Evolutionary conservation across 2,797 vertebrate genomes (phyloP).

Genomic region (Gorsachius magnificus): DNA sequence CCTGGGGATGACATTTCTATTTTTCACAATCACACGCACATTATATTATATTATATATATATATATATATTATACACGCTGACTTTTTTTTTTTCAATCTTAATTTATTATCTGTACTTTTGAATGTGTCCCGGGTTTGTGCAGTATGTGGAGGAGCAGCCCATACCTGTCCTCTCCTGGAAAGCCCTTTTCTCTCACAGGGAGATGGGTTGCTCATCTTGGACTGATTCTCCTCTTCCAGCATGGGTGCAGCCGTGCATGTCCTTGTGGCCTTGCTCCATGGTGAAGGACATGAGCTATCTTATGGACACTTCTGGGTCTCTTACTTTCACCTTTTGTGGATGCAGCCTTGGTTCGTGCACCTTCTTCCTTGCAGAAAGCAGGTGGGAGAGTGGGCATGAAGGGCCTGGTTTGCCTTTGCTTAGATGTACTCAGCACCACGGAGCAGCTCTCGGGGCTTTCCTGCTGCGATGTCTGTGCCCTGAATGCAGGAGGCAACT

Average conservation of each 20-base stretch:
- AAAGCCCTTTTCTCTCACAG: not conserved
- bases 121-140: constrained; percentile 62
- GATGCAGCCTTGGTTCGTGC: constrained; percentile 9
- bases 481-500: not conserved
- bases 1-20: constrained; percentile 38
- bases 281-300: not conserved
- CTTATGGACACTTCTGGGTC: not conserved
- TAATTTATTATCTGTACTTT: constrained; percentile 65
- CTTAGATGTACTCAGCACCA: not conserved
- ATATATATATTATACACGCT: not conserved
- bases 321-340: not conserved
- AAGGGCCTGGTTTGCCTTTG: constrained; percentile 2
- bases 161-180: constrained; percentile 30
- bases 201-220: not conserved
- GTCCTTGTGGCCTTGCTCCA: not conserved
- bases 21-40: constrained; percentile 60
- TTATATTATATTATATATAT: constrained; percentile 16
- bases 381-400: not conserved
- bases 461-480: not conserved
- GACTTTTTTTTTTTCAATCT: constrained; percentile 43
- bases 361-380: constrained; percentile 16
- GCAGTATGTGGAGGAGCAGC: constrained; percentile 41
- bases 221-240: constrained; percentile 21
- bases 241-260: not conserved
- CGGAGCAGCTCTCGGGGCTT: not conserved